These are phyloP conservation scores for Chionodraco myersi DNA, from an alignment of 2,113 vertebrate genomes.

Conservation along the genomic window DNA sequence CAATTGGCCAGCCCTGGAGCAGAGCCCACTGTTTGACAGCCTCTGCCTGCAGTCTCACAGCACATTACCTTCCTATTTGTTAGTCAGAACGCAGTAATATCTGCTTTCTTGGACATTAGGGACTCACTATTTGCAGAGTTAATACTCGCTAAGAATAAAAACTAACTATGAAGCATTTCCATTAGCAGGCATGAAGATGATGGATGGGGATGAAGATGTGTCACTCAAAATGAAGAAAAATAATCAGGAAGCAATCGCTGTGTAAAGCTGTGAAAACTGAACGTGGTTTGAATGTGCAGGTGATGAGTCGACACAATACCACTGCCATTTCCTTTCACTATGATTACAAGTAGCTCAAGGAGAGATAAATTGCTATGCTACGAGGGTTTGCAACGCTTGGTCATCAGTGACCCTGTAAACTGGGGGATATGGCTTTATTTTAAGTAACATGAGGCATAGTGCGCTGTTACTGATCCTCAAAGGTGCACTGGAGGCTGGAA, in stretches of 20 bases:
- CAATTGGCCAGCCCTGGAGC: slow-evolving; percentile 69
- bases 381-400: slow-evolving; percentile 49
- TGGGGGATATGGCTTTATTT: slow-evolving; percentile 61
- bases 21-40: slow-evolving; percentile 75
- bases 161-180: slow-evolving; percentile 13
- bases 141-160: slow-evolving; percentile 35
- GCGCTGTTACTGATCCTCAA: slow-evolving; percentile 38
- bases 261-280: slow-evolving; percentile 32
- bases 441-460: slow-evolving; percentile 54
- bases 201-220: slow-evolving; percentile 2
- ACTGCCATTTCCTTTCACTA: slow-evolving; percentile 28
- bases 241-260: slow-evolving; percentile 16
- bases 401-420: slow-evolving; percentile 60
- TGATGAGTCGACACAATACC: slow-evolving; percentile 45
- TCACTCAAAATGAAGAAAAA: slow-evolving; percentile 18
- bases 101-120: slow-evolving; percentile 36
- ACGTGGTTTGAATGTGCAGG: slow-evolving; percentile 35
- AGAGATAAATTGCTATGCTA: slow-evolving; percentile 51
- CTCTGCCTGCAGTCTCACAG: slow-evolving; percentile 75
- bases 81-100: slow-evolving; percentile 69
- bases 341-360: slow-evolving; percentile 29
- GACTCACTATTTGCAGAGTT: slow-evolving; percentile 47
- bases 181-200: slow-evolving; percentile 35
- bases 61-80: slow-evolving; percentile 72
- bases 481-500: slow-evolving; percentile 37